A percentile compares a stretch with the other conserved stretches of the same genome.
phyloP scores from a whole-genome alignment of 2,113 vertebrate species.

The Pterocles gutturalis region DNA sequence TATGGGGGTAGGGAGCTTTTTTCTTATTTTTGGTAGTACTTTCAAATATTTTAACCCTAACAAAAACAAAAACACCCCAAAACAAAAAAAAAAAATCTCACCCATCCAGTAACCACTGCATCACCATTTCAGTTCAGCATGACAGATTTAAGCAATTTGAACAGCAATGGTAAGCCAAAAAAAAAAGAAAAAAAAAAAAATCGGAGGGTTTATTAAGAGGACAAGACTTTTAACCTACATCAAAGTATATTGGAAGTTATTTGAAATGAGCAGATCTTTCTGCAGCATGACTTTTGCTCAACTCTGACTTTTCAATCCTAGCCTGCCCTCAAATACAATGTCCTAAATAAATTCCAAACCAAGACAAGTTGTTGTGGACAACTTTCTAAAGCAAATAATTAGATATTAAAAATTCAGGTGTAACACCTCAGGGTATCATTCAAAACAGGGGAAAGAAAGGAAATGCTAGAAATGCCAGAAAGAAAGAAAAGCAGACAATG shows the following conservation, averaged over 20 bases:
- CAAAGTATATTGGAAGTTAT: fast-evolving
- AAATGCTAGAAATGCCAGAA: background rate
- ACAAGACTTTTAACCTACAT: background rate
- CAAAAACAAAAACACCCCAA: background rate
- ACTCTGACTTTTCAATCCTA: background rate
- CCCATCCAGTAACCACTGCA: background rate
- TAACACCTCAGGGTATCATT: background rate
- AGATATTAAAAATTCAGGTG: background rate
- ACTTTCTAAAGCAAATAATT: background rate
- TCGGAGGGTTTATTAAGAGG: background rate
- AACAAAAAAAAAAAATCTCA: background rate
- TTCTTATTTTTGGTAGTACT: background rate
- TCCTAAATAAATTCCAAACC: background rate
- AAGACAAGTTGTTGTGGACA: background rate
- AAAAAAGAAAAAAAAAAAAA: background rate
- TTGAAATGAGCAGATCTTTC: background rate
- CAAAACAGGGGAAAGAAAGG: background rate
- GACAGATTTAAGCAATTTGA: background rate
- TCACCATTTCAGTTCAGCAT: background rate
- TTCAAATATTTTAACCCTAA: background rate
- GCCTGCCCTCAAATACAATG: background rate
- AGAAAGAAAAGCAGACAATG: background rate
- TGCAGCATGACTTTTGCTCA: background rate
- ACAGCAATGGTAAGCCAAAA: background rate
- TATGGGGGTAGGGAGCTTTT: background rate